Base-by-base conservation (phyloP, 2,113 vertebrate genomes). In the Chionodraco myersi region DNA sequence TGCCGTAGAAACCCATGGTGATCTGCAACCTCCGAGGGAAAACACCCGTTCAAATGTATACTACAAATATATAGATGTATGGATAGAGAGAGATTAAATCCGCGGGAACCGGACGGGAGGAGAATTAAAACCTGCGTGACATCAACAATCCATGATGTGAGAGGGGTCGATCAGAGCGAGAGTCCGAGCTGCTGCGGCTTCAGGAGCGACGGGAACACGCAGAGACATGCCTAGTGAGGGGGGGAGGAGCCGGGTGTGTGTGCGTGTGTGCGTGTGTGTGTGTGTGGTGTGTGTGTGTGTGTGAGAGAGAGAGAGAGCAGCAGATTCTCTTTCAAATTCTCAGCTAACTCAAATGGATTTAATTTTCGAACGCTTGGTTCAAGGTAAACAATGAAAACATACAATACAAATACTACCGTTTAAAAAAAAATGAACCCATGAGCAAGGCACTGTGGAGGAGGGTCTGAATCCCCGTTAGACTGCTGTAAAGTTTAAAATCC, bases 1-100 rank as follows among this genome's bases (percentile, higher is more conserved):
- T 97, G 92, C 97, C 97, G 96, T 98, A 98, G 95, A 98, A 98
- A 36, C 97, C 97, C 97, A 98, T 98, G 93, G 72, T 58, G 49
- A 53, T 61, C 74, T 62, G 90, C 89, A 88, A 84, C 91, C 82
- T 83, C 94, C 74, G 71, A 77, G 26, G 26, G 26, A 30, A 30
- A 30, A 69, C 53, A 44, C 18, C 14, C 44, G 52, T n/a, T 0
- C 10, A 5, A 2, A 34, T 4, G 0, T 9, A 36, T 16, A 21
- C 30, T 12, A 10, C 6, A 18, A 10, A 30, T 26, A 26, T 26
- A 30, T 3, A 30, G 0, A 30, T 30, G 3, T 30, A n/a, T n/a
- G n/a, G n/a, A 3, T 30, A 30, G 0, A 6, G n/a, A 0, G 1
- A n/a, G 5, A 7, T 1, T 7, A 7, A 0, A 3, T 16, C n/a